Evolutionary conservation across 2,888 invertebrate genomes (phyloP), one percentile per base, ranked within the genome.

Genomic region (Apodemia mormo): DNA sequence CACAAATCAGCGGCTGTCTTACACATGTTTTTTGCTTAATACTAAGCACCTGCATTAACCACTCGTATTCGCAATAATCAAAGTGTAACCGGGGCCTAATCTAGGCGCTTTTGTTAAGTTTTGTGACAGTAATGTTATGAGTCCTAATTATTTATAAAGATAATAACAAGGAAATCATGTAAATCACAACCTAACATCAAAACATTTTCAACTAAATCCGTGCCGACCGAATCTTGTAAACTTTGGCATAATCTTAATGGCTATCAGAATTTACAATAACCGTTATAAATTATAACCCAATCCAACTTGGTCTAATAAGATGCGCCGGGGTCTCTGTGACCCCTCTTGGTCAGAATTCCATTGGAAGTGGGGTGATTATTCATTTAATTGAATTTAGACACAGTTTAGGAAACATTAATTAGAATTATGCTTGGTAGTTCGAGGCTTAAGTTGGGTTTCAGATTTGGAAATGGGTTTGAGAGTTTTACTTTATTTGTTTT

Each of bases 241-340:
- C 75, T 70, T 70, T 73, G 72, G 67, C 70, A 74, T 72, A 81
- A 79, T 78, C 79, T 76, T 76, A 80, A 78, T 78, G 75, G 70
- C 77, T 72, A 74, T 81, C 80, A 80, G 82, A 87, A 86, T 87
- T 87, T 82, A 82, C 81, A 82, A 84, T 86, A 85, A 84, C 87
- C 81, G 79, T 85, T 84, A 90, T 89, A 90, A 90, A 90, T 89
- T 85, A 87, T 85, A 75, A 85, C 77, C 84, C 85, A 87, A 88
- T 88, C 83, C 86, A 87, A 89, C 77, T 89, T 87, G 80, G 78
- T 84, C 81, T 84, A 87, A 85, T 86, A 86, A 85, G 87, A 84
- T 79, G 81, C 79, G 79, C 80, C 74, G 80, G 80, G 61, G 81
- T 84, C 82, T 80, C 81, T 77, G 74, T 82, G 79, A 76, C 75